These are phyloP conservation scores for Pitangus sulphuratus DNA, from an alignment of 2,797 vertebrate species.

Conservation along the genomic window DNA sequence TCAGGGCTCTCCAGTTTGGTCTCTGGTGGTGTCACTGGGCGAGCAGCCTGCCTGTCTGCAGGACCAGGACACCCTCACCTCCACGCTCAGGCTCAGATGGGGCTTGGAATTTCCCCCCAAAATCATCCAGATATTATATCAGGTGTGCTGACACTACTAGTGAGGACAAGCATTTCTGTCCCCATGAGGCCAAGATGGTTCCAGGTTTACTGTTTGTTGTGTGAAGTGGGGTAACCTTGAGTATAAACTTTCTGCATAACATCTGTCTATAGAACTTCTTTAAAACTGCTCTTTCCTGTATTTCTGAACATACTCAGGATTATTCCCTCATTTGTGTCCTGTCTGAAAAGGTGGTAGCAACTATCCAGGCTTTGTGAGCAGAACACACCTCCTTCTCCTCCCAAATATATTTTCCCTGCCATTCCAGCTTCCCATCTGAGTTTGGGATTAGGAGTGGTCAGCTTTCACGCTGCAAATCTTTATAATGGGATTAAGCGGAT, in stretches of 20 bases:
- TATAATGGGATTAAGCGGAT: neutral
- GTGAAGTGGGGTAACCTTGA: neutral
- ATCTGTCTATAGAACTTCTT: neutral
- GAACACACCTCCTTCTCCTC: neutral
- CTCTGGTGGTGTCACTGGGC: neutral
- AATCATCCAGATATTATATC: neutral
- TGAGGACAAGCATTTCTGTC: neutral
- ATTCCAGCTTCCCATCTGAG: neutral
- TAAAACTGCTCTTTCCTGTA: neutral
- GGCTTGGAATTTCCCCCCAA: neutral
- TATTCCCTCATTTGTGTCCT: neutral
- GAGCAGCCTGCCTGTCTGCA: neutral
- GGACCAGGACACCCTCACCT: neutral
- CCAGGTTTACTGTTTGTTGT: neutral
- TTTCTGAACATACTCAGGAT: neutral
- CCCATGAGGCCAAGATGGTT: neutral
- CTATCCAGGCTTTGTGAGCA: neutral
- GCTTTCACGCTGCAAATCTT: conserved; percentile 6
- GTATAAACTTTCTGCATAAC: neutral
- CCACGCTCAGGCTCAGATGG: neutral
- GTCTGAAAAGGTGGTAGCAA: neutral
- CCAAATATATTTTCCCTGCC: neutral
- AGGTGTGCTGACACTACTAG: rapidly evolving
- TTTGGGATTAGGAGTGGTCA: neutral
- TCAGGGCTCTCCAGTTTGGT: neutral